Evolutionary conservation across 2,888 invertebrate species (phyloP), one percentile per base, ranked within the genome.

Genomic region (Anorthoa munda): DNA sequence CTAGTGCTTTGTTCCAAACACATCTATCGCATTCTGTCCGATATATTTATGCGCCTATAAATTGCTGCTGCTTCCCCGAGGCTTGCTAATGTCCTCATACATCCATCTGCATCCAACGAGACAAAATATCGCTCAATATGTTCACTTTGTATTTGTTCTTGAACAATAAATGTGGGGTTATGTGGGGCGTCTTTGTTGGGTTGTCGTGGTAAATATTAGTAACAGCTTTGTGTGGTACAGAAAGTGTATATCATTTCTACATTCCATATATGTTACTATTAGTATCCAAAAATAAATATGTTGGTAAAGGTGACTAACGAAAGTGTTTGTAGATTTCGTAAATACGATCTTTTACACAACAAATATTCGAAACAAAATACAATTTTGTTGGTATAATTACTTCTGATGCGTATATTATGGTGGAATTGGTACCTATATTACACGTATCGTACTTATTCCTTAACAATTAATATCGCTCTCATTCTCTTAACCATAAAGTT

Each of bases 21-120:
- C 84, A 85, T 86, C 69, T 75, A 81, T 86, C 79, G 71, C 72
- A 68, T 79, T 72, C 79, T 72, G 70, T 68, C 73, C 81, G 71
- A 84, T 86, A 77, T 85, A 83, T 86, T 86, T 86, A 86, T 86
- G 86, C 63, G 85, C 67, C 85, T 67, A 81, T 86, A 86, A 86
- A 86, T 86, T 86, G 80, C 64, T 75, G 66, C 70, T 84, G 81
- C 65, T 83, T 83, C 81, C 79, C 79, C 68, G 69, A 77, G 83
- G 86, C 84, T 78, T 70, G 66, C 85, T 86, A 86, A 86, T 86
- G 85, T 85, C 75, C 86, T 76, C 77, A 69, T 81, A 73, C 77
- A 83, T 84, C 79, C 73, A 84, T 85, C 81, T 80, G 60, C 65
- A 74, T 72, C 80, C 81, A 81, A 66, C 58, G 67, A 74, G 73